Evolutionary conservation across 1,140 invertebrate genomes (phyloP), one percentile per base, ranked within the genome.

Genomic region (Homarus americanus): DNA sequence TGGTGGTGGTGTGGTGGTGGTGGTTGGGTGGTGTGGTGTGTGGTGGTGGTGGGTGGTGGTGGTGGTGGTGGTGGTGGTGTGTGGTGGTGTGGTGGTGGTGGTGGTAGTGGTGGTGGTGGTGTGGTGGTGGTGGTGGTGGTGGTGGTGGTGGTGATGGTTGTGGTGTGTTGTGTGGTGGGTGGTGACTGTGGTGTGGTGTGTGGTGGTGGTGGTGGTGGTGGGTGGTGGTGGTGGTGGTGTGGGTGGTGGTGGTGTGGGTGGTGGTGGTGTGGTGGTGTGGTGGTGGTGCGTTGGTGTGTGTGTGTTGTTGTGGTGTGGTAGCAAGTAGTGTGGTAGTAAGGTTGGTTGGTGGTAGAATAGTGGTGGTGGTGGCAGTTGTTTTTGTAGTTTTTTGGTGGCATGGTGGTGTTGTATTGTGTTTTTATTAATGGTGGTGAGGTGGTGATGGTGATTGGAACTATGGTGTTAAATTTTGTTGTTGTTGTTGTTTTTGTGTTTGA

Each of bases 1-100:
- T 28, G 15, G 63, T 69, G 63, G 63, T 69, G 28, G 63, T 69
- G 63, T 58, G 53, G 63, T 69, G 63, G 63, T 69, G 53, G n/a
- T n/a, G n/a, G n/a, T n/a, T n/a, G n/a, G 9, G 53, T 58, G 53
- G 9, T 10, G 53, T 58, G 53, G 53, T 69, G 63, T 69, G 63
- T 69, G 28, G 63, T 28, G 63, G n/a, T 28, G 2, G 24, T 24
- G n/a, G n/a, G 63, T 66, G 28, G 2, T 28, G 7, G 63, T 1
- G 0, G 63, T 69, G 63, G 63, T 69, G 63, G n/a, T 69, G 28
- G 24, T n/a, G n/a, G 1, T 69, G 63, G 1, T 69, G 28, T 69
- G 12, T 58, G 53, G 53, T 58, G 63, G 28, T 24, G 63, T 32
- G 1, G n/a, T 32, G 7, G n/a, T 69, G 24, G 63, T 69, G n/a